Percentiles rank a stretch among this genome's conserved stretches.
Conservation (phyloP, 2,113 vertebrate species). For the Cricetomys ansorgei region DNA sequence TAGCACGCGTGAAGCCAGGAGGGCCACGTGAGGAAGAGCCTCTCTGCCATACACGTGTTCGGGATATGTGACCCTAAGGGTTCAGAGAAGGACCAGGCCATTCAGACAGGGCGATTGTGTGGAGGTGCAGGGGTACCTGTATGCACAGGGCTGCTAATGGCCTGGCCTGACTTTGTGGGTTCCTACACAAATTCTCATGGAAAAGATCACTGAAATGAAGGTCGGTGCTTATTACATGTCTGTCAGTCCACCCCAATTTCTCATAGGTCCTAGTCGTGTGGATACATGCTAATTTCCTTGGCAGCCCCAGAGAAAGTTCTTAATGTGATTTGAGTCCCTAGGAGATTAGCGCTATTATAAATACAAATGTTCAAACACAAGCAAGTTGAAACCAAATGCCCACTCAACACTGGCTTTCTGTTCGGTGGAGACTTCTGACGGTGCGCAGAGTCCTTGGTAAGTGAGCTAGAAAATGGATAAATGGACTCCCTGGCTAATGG, state of each 20-base stretch:
- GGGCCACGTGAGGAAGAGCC: rapidly evolving
- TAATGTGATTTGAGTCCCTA: slow-evolving; percentile 76
- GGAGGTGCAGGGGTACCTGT: too few species aligned
- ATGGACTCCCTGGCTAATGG: not conserved
- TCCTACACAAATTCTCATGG: slow-evolving; percentile 48
- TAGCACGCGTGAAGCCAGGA: not conserved
- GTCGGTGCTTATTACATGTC: slow-evolving; percentile 69
- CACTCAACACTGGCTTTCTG: slow-evolving; percentile 67
- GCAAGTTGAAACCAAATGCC: slow-evolving; percentile 72
- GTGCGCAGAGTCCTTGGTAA: not conserved
- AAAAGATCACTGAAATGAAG: slow-evolving; percentile 62
- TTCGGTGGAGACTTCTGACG: not conserved
- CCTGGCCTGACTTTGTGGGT: not conserved
- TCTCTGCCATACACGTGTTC: not conserved
- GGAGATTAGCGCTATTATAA: slow-evolving; percentile 78
- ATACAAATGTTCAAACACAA: slow-evolving; percentile 78
- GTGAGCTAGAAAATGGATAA: slow-evolving; percentile 4
- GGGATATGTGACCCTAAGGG: rapidly evolving
- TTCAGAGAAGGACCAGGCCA: not conserved
- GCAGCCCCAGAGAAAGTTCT: slow-evolving; percentile 72
- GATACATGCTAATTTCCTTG: slow-evolving; percentile 77
- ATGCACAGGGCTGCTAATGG: not conserved
- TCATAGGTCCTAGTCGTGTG: slow-evolving; percentile 63
- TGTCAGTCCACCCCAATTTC: slow-evolving; percentile 52
- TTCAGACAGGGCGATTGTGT: too few species aligned